Evolutionary conservation across 2,113 vertebrate genomes (phyloP).

Genomic region (Carettochelys insculpta): DNA sequence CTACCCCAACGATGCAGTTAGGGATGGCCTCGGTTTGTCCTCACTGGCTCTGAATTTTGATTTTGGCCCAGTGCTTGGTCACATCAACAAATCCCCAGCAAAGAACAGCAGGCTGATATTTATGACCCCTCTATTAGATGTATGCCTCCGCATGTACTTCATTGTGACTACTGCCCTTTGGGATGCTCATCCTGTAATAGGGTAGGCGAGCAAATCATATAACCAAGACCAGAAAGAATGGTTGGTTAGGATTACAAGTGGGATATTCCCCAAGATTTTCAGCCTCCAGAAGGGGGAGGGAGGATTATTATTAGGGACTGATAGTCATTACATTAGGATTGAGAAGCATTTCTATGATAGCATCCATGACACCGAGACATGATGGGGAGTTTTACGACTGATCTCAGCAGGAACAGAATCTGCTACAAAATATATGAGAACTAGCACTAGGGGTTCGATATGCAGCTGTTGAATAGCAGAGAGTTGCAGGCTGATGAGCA

Average conservation of each 20-base stretch:
- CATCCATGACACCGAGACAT: neutral
- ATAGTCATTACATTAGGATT: neutral
- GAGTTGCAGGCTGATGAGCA: neutral
- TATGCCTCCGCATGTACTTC: accelerated
- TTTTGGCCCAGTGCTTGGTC: neutral
- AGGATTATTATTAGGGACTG: neutral
- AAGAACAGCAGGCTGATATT: neutral
- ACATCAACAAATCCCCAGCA: accelerated
- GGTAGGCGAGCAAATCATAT: neutral
- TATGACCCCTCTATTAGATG: neutral
- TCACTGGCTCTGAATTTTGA: neutral
- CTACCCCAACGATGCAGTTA: too few species aligned
- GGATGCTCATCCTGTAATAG: accelerated
- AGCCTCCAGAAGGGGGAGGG: neutral
- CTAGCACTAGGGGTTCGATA: neutral
- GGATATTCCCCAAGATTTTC: neutral
- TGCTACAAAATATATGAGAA: neutral
- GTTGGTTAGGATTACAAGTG: neutral
- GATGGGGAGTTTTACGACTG: neutral
- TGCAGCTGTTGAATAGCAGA: neutral
- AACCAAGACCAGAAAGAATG: neutral
- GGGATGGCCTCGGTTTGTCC: neutral
- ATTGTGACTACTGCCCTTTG: neutral
- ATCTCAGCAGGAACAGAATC: neutral
- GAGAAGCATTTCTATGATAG: neutral